Evolutionary conservation across 2,113 vertebrate species (phyloP), one percentile per base, ranked within the genome.

Genomic region (Atlantisia rogersi): DNA sequence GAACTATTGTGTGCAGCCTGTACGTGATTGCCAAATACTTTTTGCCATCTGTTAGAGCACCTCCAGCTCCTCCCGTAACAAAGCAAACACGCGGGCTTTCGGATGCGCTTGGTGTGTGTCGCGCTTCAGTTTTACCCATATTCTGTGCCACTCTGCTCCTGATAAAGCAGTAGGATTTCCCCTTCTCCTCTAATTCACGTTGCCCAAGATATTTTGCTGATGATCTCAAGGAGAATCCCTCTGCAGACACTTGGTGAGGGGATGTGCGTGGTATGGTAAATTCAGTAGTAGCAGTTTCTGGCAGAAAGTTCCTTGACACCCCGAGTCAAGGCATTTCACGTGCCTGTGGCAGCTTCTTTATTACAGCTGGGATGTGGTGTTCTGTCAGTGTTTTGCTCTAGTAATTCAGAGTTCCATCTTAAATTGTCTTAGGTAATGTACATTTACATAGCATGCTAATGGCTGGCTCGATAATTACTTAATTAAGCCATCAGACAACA

Each of bases 31-130:
- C 91, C 94, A 95, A 91, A 76, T 82, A 92, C 59, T 94, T 86
- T 82, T 92, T 94, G 86, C 96, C 95, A 95, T 96, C 96, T 96
- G 95, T 96, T 96, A 94, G 80, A 82, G 96, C 91, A 94, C 86
- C 93, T 95, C 89, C 77, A 75, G 88, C 84, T 93, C 74, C 88
- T 84, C 71, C 77, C 50, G 3, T 65, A 84, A 82, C 88, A 96
- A 85, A 92, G 86, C 88, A 87, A 92, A 73, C 69, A 39, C 60
- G 2, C 46, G 25, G 70, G 22, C 94, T 88, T 69, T 86, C 7
- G 19, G 37, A 59, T 58, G 70, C 42, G 12, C 69, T 79, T 84
- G 48, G 12, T 44, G 2, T 44, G 4, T 14, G 44, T 37, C 58
- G 4, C 6, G 7, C 71, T 88, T 70, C 53, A 75, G 81, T 71